These are phyloP conservation scores for Cecropterus lyciades DNA, from an alignment of 1,140 invertebrate species.

Conservation along the genomic window DNA sequence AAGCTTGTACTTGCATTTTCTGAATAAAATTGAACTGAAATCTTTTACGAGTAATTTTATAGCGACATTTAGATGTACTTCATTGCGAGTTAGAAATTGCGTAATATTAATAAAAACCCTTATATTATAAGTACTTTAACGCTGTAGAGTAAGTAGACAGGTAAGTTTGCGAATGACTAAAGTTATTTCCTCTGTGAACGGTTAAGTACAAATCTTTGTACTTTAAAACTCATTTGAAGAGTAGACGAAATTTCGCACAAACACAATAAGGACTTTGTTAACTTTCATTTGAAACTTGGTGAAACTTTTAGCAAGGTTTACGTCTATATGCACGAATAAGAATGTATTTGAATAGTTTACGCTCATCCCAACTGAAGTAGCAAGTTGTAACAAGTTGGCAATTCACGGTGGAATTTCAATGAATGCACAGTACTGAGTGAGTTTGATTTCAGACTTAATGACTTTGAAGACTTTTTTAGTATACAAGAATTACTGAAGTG, in stretches of 20 bases:
- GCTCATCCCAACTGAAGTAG: conserved; percentile 1
- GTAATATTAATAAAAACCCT: too few species aligned
- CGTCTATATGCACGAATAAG: conserved; percentile 45
- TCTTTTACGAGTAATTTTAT: too few species aligned
- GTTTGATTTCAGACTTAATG: too few species aligned
- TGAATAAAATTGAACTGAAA: too few species aligned
- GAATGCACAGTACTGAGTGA: neutral
- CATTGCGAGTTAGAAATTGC: too few species aligned
- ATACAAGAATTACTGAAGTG: too few species aligned
- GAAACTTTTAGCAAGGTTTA: conserved; percentile 42
- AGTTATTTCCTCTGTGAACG: conserved; percentile 46
- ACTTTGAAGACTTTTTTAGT: too few species aligned
- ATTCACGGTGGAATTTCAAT: conserved; percentile 18
- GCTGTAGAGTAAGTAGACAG: too few species aligned
- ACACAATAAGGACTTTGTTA: conserved; percentile 56
- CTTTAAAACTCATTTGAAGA: conserved; percentile 24
- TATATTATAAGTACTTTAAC: too few species aligned
- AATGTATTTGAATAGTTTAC: conserved; percentile 31
- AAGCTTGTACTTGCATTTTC: too few species aligned
- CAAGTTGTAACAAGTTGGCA: conserved; percentile 3
- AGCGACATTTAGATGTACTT: too few species aligned
- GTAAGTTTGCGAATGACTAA: too few species aligned
- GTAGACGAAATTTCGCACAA: conserved; percentile 45
- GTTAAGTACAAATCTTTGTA: conserved; percentile 36
- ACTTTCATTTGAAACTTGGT: conserved; percentile 45